Evolutionary conservation across 2,797 vertebrate species (phyloP), one percentile per base, ranked within the genome.

Genomic region (Manis crassicaudata): DNA sequence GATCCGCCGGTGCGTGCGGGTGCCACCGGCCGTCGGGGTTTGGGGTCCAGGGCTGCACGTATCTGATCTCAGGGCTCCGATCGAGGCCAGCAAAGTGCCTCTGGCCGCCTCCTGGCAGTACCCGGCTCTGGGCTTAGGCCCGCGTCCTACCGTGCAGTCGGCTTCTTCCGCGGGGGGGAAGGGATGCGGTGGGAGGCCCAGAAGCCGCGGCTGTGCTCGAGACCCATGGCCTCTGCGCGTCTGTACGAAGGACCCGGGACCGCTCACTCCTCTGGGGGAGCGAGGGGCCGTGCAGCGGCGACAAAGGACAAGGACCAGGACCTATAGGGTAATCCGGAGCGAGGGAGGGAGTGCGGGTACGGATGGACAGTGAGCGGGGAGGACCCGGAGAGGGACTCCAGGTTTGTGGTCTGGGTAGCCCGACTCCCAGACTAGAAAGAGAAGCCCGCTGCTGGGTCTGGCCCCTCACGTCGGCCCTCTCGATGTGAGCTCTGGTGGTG

Each of bases 261-360:
- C 0, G 4, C 54, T 6, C 27, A 54, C 46, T 82, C 68, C 2
- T 20, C 68, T 4, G 3, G 9, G 46, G 60, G 35, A 8, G 50
- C 1, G 1, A 13, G 54, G 32, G 32, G 23, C 10, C 3, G 9
- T 8, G 54, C 17, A 52, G 50, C 29, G 0, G 23, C 62, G 62
- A 96, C 97, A 91, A 84, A 88, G 52, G 23, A 54, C 73, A 25
- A 77, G 25, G 46, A 85, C 32, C 37, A 16, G 73, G 73, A n/a
- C 52, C 76, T 23, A 11, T 0, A 3, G 25, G 62, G 72, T 50
- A 77, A 50, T 54, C 12, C 5, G 0, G 25, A 23, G 21, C 0
- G 20, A 16, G 43, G 60, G 4, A 56, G 12, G 9, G 14, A 43
- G 37, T 1, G n/a, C 32, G 8, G 29, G 6, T 32, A 29, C 4